phyloP scores from a whole-genome alignment of 92 coral and sea anemone species.

The Umimayanthus kanabou region DNA sequence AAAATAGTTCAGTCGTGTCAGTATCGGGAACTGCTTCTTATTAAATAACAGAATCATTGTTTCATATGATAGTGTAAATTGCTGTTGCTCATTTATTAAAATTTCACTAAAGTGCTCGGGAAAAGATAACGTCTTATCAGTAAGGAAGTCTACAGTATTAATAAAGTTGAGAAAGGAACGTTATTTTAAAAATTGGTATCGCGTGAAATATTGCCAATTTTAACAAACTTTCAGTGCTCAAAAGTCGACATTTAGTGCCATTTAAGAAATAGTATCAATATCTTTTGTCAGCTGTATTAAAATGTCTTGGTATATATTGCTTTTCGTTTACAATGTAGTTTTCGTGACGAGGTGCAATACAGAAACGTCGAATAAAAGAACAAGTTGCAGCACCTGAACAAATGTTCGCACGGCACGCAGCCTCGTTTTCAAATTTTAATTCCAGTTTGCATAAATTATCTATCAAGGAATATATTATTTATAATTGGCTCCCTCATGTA shows the following conservation, averaged over 20 bases:
- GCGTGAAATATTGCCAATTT: background rate
- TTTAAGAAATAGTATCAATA: background rate
- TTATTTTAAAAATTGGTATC: no score
- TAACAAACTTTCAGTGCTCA: background rate
- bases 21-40: background rate
- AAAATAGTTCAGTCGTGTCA: background rate
- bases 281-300: constrained; percentile 14
- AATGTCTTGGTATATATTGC: constrained; percentile 7
- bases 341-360: background rate
- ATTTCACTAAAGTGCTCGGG: no score
- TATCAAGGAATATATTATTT: constrained; percentile 26
- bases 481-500: constrained; percentile 45
- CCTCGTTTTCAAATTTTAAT: constrained; percentile 11
- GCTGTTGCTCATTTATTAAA: background rate
- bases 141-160: background rate
- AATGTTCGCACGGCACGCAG: background rate
- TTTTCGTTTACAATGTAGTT: constrained; percentile 20
- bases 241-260: background rate
- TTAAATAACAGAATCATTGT: background rate
- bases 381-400: constrained; percentile 39
- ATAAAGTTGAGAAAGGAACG: background rate
- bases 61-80: background rate
- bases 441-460: constrained; percentile 17
- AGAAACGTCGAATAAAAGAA: constrained; percentile 14
- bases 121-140: no score